A percentile compares a stretch with the other conserved stretches of the same genome.
phyloP scores from a whole-genome alignment of 2,888 invertebrate genomes.

The Aleiodes leptofemur region DNA sequence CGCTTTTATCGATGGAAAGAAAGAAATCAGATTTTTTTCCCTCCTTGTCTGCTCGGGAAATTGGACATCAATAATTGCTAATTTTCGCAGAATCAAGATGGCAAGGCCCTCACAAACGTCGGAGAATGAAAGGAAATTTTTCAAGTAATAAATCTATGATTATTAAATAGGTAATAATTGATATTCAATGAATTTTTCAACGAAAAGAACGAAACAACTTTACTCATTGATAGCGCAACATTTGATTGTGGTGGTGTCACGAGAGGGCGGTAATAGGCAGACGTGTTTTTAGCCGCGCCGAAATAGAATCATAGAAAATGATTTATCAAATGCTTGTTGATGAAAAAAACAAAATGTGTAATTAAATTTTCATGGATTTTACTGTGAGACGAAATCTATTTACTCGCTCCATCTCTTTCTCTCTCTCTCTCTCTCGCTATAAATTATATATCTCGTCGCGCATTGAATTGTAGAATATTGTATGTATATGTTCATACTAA shows the following conservation, averaged over 20 bases:
- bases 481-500: conserved; percentile 69
- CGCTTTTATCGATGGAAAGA: no score
- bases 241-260: conserved; percentile 57
- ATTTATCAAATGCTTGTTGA: conserved; percentile 40
- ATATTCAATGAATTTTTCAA: neutral
- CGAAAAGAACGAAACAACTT: no score
- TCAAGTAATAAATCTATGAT: neutral
- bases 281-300: conserved; percentile 68
- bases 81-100: no score
- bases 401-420: neutral
- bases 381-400: neutral
- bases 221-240: conserved; percentile 29
- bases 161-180: neutral
- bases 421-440: no score
- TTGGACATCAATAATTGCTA: no score
- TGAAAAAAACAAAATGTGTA: conserved; percentile 55
- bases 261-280: conserved; percentile 61
- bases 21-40: no score
- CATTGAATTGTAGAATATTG: neutral
- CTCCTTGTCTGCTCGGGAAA: no score
- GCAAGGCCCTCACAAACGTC: no score
- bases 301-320: no score
- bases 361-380: neutral
- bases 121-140: no score
- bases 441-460: neutral